Base-by-base conservation (phyloP, 1,140 invertebrate genomes). In the Trachymyrmex septentrionalis region DNA sequence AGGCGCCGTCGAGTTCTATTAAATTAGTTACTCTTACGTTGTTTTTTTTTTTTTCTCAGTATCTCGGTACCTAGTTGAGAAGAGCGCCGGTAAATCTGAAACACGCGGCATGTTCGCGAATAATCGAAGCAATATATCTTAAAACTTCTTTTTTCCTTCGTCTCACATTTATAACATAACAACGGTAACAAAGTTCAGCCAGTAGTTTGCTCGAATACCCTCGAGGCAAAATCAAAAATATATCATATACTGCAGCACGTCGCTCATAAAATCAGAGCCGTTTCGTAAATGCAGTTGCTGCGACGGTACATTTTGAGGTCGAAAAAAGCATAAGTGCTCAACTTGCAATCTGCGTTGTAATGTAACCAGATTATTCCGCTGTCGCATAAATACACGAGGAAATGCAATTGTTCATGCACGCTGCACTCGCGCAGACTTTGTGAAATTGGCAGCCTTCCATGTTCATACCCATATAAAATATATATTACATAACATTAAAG, bases 141-240 rank as follows among this genome's bases (percentile, higher is more conserved):
- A 2, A 84, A 84, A 84, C 50, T 73, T 55, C 44, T 44, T 57
- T 86, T 66, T 86, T 85, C 24, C 30, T 30, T 38, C 30, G 16
- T 66, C 67, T n/a, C 67, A 57, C 30, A 57, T 88, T 69, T 81
- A 71, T 87, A 77, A 86, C 67, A 77, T 55, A 27, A 67, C 72
- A 67, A 77, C 80, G 64, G 30, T 57, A 44, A 57, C 48, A 44
- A 73, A 61, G 80, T 85, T 59, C 57, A 73, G 55, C 34, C 59
- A 63, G 77, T 50, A 80, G 84, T 86, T 85, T 53, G 84, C 87
- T 53, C 55, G 53, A 67, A 59, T 34, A 57, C 53, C 57, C 69
- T 72, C 64, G 55, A 38, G 87, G 50, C 19, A 48, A 78, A 89
- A 88, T 80, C 81, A 73, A 73, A 85, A 66, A 86, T 86, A 86